Evolutionary conservation across 2,113 vertebrate species (phyloP).

Genomic region (Dendrocopos noguchii): DNA sequence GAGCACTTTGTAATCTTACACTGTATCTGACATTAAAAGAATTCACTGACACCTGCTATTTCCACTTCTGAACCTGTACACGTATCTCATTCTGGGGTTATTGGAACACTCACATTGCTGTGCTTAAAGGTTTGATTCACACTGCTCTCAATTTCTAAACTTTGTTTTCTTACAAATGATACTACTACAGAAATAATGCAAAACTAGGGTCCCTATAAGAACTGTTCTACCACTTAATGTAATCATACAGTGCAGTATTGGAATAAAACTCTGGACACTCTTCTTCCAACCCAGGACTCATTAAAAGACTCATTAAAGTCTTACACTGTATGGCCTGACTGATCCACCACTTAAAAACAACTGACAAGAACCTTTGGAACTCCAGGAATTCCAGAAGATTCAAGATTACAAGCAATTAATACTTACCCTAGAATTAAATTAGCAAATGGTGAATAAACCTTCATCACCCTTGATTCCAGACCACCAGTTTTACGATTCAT

Average conservation of each 20-base stretch:
- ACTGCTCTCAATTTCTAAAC: not conserved
- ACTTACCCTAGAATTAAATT: constrained; percentile 24
- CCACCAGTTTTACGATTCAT: constrained; percentile 26
- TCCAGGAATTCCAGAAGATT: not conserved
- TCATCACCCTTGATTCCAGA: constrained; percentile 27
- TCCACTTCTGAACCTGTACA: not conserved
- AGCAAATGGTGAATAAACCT: not conserved
- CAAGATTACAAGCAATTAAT: constrained; percentile 10
- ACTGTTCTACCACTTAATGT: not conserved
- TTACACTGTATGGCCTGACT: accelerated
- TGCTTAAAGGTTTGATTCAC: not conserved
- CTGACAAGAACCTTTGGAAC: not conserved
- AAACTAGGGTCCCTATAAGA: not conserved
- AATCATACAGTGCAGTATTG: not conserved
- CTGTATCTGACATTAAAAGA: not conserved
- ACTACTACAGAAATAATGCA: not conserved
- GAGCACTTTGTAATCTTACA: not conserved
- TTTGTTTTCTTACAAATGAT: not conserved
- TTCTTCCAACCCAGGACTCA: not conserved
- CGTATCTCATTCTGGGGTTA: not conserved
- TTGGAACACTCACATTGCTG: not conserved
- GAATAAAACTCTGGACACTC: not conserved
- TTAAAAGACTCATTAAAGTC: not conserved
- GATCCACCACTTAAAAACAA: not conserved
- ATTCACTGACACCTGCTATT: not conserved